Evolutionary conservation across 2,888 invertebrate genomes (phyloP).

Genomic region (Myathropa florea): DNA sequence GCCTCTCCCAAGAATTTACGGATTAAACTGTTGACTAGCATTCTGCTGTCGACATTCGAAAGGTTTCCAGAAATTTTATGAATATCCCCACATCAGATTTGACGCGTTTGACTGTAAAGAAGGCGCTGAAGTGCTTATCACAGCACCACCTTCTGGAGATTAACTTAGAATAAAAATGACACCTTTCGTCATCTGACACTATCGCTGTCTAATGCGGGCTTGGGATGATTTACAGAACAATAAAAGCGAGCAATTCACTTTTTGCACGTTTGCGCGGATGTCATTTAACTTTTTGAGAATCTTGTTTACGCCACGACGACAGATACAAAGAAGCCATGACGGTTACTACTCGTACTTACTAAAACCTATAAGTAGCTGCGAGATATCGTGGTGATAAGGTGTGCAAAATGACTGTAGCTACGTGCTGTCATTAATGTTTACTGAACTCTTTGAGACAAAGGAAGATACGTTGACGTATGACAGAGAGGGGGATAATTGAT

Average conservation of each 20-base stretch:
- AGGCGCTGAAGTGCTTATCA: background rate
- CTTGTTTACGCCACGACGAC: conserved; percentile 5
- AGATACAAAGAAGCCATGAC: background rate
- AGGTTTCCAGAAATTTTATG: background rate
- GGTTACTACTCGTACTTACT: background rate
- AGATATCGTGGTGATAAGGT: background rate
- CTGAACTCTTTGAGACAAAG: background rate
- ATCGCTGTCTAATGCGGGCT: background rate
- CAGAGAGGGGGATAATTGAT: background rate
- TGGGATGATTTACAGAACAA: conserved; percentile 41
- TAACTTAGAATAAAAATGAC: background rate
- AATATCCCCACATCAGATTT: background rate
- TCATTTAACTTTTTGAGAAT: conserved; percentile 4
- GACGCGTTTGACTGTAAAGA: background rate
- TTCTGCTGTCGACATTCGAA: too few species aligned
- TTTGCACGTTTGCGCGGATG: conserved; percentile 12
- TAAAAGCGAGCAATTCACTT: conserved; percentile 1
- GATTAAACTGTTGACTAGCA: too few species aligned
- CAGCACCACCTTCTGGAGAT: conserved; percentile 10
- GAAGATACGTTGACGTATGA: background rate
- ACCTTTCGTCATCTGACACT: conserved; percentile 36
- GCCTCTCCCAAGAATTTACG: background rate
- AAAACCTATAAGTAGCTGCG: background rate
- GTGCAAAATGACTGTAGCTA: background rate
- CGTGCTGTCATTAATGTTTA: background rate